A percentile compares a stretch with the other conserved stretches of the same genome.
These are phyloP conservation scores for Aplocera efformata DNA, from an alignment of 2,888 invertebrate genomes.

Conservation along the genomic window DNA sequence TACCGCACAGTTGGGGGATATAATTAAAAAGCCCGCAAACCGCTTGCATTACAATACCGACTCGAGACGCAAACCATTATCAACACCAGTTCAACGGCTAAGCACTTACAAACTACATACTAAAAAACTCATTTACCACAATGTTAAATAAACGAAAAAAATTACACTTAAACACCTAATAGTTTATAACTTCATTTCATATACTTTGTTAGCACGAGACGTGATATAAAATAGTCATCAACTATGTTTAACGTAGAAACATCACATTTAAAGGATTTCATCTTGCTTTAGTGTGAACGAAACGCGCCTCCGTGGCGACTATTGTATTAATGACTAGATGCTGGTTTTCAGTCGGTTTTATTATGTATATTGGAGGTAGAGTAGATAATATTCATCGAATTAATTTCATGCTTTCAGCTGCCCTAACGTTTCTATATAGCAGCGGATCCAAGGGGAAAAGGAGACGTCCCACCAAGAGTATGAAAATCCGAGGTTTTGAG, in stretches of 20 bases:
- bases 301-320: constrained; percentile 5
- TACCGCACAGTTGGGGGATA: not conserved
- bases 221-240: constrained; percentile 70
- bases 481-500: no score
- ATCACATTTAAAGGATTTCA: constrained; percentile 58
- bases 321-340: constrained; percentile 45
- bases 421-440: no score
- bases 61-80: constrained; percentile 9
- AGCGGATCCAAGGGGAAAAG: no score
- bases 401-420: constrained; percentile 3
- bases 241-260: constrained; percentile 57
- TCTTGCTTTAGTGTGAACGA: constrained; percentile 58
- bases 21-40: constrained; percentile 2
- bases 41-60: constrained; percentile 4
- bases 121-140: constrained; percentile 38
- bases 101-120: constrained; percentile 44
- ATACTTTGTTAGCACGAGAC: constrained; percentile 52
- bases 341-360: constrained; percentile 31
- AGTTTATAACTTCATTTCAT: constrained; percentile 68
- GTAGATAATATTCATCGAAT: constrained; percentile 13
- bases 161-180: constrained; percentile 66
- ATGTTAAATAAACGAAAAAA: constrained; percentile 64
- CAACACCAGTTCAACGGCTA: constrained; percentile 19
- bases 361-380: constrained; percentile 29
- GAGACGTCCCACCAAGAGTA: no score